Percentiles rank a stretch among this genome's conserved stretches.
phyloP scores from a whole-genome alignment of 2,113 vertebrate genomes.

The Osmerus eperlanus region DNA sequence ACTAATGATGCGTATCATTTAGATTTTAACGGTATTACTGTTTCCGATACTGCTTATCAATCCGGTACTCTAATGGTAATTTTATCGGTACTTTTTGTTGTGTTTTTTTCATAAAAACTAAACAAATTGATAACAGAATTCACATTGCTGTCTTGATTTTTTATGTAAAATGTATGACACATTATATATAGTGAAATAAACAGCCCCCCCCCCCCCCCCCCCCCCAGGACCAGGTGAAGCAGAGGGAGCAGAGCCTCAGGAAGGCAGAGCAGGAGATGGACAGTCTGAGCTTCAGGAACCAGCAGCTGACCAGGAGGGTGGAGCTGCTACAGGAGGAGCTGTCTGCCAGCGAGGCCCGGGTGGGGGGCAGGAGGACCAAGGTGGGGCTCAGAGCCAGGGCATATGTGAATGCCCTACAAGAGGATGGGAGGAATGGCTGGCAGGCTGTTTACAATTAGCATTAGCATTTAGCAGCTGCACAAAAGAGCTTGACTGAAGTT shows the following conservation, averaged over 20 bases:
- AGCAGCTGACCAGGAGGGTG: constrained; percentile 93
- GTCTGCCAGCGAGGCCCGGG: constrained; percentile 72
- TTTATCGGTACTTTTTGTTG: no score
- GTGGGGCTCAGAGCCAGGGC: constrained; percentile 51
- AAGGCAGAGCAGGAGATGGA: constrained; percentile 99
- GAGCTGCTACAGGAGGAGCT: constrained; percentile 96
- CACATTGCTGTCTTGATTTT: no score
- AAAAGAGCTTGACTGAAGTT: no score
- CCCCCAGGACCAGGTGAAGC: constrained; percentile 90
- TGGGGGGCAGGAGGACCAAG: constrained; percentile 87
- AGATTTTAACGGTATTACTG: no score
- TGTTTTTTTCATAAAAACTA: no score
- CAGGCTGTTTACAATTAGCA: background rate
- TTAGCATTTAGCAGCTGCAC: background rate
- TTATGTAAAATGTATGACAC: no score
- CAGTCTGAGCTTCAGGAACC: constrained; percentile 94
- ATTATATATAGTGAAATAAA: background rate
- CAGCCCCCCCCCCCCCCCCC: background rate
- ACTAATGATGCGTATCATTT: no score
- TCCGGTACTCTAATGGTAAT: no score
- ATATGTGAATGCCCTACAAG: no score
- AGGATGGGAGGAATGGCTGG: no score
- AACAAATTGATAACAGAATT: no score
- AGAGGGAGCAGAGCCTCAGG: constrained; percentile 91
- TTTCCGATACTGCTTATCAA: no score